Evolutionary conservation across 37 sponge, comb jelly and placozoan species (phyloP).

Genomic region (Spongilla lacustris): DNA sequence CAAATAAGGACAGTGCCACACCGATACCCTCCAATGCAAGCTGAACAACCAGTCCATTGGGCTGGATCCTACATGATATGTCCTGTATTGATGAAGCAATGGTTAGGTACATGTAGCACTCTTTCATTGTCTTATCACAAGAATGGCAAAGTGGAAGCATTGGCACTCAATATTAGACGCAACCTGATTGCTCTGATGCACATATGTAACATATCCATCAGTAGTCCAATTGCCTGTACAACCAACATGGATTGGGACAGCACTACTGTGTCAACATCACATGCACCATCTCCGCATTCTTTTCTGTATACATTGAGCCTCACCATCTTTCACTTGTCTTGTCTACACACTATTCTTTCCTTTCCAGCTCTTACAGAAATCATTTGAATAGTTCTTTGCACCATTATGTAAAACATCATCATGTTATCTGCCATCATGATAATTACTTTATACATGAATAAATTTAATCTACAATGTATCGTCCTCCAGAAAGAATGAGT

Average conservation of each 20-base stretch:
- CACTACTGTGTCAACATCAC: no score
- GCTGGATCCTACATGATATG: no score
- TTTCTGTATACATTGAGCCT: no score
- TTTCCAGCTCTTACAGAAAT: slow-evolving; percentile 14
- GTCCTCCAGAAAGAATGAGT: neutral
- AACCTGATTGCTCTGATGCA: neutral
- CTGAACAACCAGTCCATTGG: neutral
- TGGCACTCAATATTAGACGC: slow-evolving; percentile 6
- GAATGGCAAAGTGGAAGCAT: slow-evolving; percentile 50
- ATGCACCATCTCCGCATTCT: no score
- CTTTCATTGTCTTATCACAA: slow-evolving; percentile 27
- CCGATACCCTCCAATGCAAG: slow-evolving; percentile 13
- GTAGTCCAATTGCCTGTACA: slow-evolving; percentile 33
- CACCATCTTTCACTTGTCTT: no score
- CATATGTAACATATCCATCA: slow-evolving; percentile 19
- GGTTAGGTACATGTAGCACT: no score
- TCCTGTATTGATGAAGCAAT: no score
- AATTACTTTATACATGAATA: no score
- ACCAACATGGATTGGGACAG: neutral
- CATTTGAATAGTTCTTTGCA: no score
- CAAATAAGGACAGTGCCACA: slow-evolving; percentile 13
- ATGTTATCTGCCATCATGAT: no score
- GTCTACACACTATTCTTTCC: neutral
- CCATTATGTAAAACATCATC: no score
- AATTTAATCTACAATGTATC: neutral